Percentiles rank a stretch among this genome's conserved stretches.
Conservation (phyloP, 2,888 invertebrate genomes). For the Platerodrilus igneus region DNA sequence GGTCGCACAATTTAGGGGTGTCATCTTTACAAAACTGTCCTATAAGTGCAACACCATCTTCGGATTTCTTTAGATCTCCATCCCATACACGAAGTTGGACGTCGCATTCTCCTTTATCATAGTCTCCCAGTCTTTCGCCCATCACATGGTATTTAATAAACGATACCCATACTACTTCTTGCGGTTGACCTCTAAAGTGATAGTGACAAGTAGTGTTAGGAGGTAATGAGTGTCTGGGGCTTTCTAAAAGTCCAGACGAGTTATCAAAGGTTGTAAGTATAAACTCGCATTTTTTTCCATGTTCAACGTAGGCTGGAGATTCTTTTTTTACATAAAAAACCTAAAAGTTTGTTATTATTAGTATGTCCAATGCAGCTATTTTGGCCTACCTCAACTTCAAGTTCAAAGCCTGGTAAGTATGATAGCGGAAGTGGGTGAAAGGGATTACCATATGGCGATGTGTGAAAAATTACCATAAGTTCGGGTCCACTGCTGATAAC, state of each 20-base stretch:
- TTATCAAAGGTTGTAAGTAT: conserved; percentile 70
- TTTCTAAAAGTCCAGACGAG: conserved; percentile 67
- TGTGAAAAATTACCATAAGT: conserved; percentile 75
- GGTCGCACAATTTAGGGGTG: conserved; percentile 69
- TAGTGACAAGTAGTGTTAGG: conserved; percentile 80
- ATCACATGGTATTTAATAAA: conserved; percentile 79
- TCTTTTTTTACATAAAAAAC: conserved; percentile 71
- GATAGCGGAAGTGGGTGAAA: conserved; percentile 75
- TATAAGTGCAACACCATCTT: conserved; percentile 51
- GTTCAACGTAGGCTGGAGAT: conserved; percentile 68
- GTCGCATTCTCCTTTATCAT: conserved; percentile 67
- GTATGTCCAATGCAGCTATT: background rate
- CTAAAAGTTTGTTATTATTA: conserved; percentile 44
- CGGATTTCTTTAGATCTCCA: conserved; percentile 52
- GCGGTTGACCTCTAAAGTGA: conserved; percentile 68
- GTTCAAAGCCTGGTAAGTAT: conserved; percentile 75
- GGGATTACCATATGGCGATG: conserved; percentile 76
- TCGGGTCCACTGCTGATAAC: conserved; percentile 73
- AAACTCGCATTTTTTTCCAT: conserved; percentile 72
- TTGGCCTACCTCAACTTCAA: conserved; percentile 68
- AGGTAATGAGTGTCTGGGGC: conserved; percentile 72
- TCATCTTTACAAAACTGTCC: conserved; percentile 76
- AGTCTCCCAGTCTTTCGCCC: conserved; percentile 55
- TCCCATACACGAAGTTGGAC: conserved; percentile 74
- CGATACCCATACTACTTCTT: conserved; percentile 78